These are phyloP conservation scores for Macrophya alboannulata DNA, from an alignment of 2,888 invertebrate species.

Conservation along the genomic window DNA sequence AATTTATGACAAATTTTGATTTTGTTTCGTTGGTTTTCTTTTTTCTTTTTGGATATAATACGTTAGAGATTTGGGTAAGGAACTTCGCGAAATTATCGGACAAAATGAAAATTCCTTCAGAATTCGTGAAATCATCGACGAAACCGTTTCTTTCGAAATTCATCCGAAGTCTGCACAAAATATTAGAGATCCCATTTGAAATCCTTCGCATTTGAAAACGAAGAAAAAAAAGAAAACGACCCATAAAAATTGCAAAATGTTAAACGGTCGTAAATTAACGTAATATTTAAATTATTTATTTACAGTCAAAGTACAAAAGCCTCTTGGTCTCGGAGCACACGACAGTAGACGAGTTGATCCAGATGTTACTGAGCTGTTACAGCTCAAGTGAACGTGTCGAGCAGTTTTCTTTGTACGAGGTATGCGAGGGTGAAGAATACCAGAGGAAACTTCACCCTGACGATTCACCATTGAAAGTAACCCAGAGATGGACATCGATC, in stretches of 20 bases:
- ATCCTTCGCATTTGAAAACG: not conserved
- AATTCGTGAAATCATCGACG: too few relatives aligned
- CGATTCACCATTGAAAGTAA: slow-evolving; percentile 91
- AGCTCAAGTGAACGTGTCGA: slow-evolving; percentile 92
- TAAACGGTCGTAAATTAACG: not conserved
- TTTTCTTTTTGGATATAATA: too few relatives aligned
- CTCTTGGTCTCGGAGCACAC: slow-evolving; percentile 94
- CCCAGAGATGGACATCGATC: slow-evolving; percentile 84
- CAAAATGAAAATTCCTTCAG: too few relatives aligned
- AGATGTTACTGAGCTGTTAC: slow-evolving; percentile 92
- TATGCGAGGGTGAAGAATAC: slow-evolving; percentile 91
- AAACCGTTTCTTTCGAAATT: not conserved
- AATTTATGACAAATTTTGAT: too few relatives aligned
- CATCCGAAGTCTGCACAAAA: not conserved
- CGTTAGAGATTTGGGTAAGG: too few relatives aligned
- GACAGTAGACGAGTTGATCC: slow-evolving; percentile 93
- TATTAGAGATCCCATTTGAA: not conserved
- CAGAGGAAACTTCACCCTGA: slow-evolving; percentile 94
- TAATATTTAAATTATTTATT: slow-evolving; percentile 55
- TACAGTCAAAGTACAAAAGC: slow-evolving; percentile 94
- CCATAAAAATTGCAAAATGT: not conserved
- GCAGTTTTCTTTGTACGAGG: slow-evolving; percentile 94
- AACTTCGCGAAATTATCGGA: too few relatives aligned
- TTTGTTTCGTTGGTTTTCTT: too few relatives aligned
- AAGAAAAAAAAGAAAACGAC: not conserved